Evolutionary conservation across 2,113 vertebrate species (phyloP).

Genomic region (Myotis davidii): DNA sequence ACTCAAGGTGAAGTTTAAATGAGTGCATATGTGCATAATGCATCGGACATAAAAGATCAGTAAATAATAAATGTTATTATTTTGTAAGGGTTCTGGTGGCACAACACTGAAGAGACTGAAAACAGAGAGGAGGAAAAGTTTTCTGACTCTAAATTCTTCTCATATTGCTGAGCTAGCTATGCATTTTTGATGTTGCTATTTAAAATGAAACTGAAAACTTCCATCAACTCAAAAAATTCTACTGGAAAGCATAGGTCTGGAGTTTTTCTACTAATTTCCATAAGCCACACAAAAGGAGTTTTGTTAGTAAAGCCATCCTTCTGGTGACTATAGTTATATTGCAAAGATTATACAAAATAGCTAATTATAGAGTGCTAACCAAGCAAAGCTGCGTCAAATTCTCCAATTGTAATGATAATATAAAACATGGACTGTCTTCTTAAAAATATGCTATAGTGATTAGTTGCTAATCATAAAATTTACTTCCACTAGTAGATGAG

Average conservation of each 20-base stretch:
- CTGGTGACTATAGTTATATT: background rate
- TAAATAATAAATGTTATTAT: background rate
- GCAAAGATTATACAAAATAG: background rate
- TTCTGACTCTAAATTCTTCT: constrained; percentile 1
- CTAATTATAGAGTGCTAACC: background rate
- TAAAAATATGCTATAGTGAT: background rate
- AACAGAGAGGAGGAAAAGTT: background rate
- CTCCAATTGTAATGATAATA: background rate
- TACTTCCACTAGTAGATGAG: background rate
- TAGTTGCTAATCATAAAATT: background rate
- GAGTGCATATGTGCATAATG: background rate
- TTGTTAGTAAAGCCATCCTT: background rate
- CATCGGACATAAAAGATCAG: background rate
- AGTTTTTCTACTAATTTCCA: constrained; percentile 13
- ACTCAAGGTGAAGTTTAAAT: background rate
- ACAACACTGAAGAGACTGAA: background rate
- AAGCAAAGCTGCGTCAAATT: background rate
- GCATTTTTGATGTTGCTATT: background rate
- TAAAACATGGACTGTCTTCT: background rate
- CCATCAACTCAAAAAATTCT: background rate
- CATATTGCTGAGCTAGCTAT: background rate
- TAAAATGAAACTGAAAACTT: constrained; percentile 1
- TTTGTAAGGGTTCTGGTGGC: constrained; percentile 19
- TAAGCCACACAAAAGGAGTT: background rate
- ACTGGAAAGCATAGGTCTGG: background rate